Evolutionary conservation across 2,888 invertebrate genomes (phyloP).

Genomic region (Acanthosoma haemorrhoidale): DNA sequence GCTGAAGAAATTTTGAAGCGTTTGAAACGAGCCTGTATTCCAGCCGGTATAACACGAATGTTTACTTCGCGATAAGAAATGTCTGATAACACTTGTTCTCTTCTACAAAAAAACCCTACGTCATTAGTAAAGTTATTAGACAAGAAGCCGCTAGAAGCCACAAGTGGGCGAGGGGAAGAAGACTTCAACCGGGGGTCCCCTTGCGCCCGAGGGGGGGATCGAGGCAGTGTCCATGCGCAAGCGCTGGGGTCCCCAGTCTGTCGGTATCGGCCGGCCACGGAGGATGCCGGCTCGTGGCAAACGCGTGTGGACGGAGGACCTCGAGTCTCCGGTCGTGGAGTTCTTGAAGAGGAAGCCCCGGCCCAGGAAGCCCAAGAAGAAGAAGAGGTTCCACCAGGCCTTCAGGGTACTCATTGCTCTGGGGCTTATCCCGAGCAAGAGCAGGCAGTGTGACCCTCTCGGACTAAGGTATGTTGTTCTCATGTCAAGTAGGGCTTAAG

Average conservation of each 20-base stretch:
- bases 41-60: no score
- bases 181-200: conserved; percentile 22
- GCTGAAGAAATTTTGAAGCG: no score
- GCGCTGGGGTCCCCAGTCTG: background rate
- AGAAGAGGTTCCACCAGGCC: conserved; percentile 48
- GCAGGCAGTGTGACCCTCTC: conserved; percentile 37
- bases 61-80: no score
- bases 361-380: conserved; percentile 45
- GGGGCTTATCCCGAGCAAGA: conserved; percentile 51
- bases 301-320: conserved; percentile 11
- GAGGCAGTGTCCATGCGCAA: background rate
- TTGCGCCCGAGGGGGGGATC: background rate
- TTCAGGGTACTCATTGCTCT: conserved; percentile 54
- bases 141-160: background rate
- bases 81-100: no score
- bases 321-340: background rate
- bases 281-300: conserved; percentile 23
- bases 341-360: conserved; percentile 2
- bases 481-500: no score
- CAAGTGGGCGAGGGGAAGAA: conserved; percentile 16
- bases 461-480: conserved; percentile 31
- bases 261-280: conserved; percentile 19
- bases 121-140: conserved; percentile 1
- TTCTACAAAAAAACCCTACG: no score
- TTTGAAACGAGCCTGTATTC: no score